Conservation (phyloP, 2,888 invertebrate genomes). For the Xestia sexstrigata region DNA sequence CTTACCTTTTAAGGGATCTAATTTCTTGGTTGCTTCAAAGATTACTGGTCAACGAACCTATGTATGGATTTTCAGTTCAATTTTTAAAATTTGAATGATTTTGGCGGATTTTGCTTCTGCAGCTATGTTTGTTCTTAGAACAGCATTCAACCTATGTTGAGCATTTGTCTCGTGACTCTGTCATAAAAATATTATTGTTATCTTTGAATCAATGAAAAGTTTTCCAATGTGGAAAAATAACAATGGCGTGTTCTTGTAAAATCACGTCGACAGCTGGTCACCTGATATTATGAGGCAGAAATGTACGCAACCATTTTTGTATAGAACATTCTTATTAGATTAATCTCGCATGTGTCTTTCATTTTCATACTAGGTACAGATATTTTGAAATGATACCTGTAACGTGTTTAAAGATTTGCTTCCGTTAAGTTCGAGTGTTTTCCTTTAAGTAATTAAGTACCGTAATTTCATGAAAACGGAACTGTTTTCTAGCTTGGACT, state of each 20-base stretch:
- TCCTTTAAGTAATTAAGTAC: too few relatives aligned
- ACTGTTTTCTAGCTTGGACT: background rate
- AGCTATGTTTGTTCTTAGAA: background rate
- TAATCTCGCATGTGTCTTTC: too few relatives aligned
- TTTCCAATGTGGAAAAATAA: slow-evolving; percentile 9
- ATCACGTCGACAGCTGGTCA: slow-evolving; percentile 40
- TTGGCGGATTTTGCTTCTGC: slow-evolving; percentile 31
- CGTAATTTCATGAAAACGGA: too few relatives aligned
- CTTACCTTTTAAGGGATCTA: slow-evolving; percentile 54
- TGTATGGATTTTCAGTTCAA: slow-evolving; percentile 56
- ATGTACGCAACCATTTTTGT: slow-evolving; percentile 4
- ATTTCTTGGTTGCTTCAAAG: slow-evolving; percentile 55
- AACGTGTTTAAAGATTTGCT: too few relatives aligned
- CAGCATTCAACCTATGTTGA: background rate
- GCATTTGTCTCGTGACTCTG: background rate
- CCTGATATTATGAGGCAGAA: background rate
- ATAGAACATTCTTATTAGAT: slow-evolving; percentile 15
- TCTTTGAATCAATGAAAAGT: background rate
- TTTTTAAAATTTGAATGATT: slow-evolving; percentile 37
- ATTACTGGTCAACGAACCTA: slow-evolving; percentile 67
- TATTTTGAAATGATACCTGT: too few relatives aligned
- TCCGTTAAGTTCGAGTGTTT: too few relatives aligned
- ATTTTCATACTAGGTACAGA: too few relatives aligned
- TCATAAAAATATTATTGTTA: slow-evolving; percentile 12
- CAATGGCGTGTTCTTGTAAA: slow-evolving; percentile 17